These are phyloP conservation scores for Nomada lathburiana DNA, from an alignment of 2,888 invertebrate species.

Conservation along the genomic window DNA sequence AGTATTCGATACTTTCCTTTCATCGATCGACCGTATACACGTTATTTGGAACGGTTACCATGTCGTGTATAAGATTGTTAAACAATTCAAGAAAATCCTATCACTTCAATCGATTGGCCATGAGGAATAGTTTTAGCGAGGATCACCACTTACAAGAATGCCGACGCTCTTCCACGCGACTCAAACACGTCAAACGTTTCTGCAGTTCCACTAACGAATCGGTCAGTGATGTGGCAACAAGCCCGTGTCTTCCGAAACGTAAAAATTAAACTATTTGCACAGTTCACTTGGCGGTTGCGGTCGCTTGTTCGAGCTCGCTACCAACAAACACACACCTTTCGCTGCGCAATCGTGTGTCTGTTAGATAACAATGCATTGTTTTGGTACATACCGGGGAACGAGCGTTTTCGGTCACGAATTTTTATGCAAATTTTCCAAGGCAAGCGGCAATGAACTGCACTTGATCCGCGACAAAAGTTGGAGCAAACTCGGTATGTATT, in stretches of 20 bases:
- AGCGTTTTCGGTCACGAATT: no score
- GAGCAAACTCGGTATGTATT: background rate
- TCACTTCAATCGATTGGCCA: slow-evolving; percentile 46
- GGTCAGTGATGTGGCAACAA: no score
- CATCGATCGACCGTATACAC: slow-evolving; percentile 46
- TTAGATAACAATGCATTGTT: no score
- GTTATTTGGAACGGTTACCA: slow-evolving; percentile 37
- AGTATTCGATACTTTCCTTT: slow-evolving; percentile 31
- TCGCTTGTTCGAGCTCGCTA: no score
- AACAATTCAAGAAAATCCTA: slow-evolving; percentile 65
- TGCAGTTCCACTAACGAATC: no score
- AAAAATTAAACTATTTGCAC: no score
- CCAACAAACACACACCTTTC: no score
- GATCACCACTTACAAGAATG: slow-evolving; percentile 5
- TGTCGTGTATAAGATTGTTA: slow-evolving; percentile 45
- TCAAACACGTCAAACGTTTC: no score
- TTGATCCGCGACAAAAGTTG: background rate
- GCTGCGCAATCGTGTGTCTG: no score
- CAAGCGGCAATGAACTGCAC: background rate
- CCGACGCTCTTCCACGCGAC: background rate
- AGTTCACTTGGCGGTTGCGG: no score
- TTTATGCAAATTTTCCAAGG: background rate
- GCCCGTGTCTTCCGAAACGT: no score
- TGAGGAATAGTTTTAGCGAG: background rate
- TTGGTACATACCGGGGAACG: no score